Evolutionary conservation across 2,113 vertebrate species (phyloP).

Genomic region (Pithys albifrons): DNA sequence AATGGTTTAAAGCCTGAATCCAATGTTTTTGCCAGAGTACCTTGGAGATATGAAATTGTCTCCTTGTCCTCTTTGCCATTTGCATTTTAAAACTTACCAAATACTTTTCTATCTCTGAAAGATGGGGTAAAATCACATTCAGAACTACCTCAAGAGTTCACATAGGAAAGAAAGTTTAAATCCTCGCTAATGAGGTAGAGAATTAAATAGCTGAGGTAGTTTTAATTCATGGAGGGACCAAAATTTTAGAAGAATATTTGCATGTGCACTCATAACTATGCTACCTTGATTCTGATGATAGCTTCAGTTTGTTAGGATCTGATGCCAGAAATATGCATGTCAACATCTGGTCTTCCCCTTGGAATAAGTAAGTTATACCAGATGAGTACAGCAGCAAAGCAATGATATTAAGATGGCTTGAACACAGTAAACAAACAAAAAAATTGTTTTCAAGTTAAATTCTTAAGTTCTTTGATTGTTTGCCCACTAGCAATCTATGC

Average conservation of each 20-base stretch:
- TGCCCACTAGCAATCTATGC: neutral
- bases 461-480: slow-evolving; percentile 35
- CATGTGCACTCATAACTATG: neutral
- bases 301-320: neutral
- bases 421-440: neutral
- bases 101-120: neutral
- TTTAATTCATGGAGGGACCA: neutral
- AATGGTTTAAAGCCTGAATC: neutral
- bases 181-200: neutral
- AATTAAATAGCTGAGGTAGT: neutral
- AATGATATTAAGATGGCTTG: neutral
- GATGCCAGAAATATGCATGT: neutral
- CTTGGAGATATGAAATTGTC: neutral
- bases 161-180: neutral
- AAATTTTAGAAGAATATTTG: neutral
- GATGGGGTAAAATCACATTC: neutral
- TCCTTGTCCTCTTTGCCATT: neutral
- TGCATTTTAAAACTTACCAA: neutral
- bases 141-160: neutral
- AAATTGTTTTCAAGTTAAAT: slow-evolving; percentile 31
- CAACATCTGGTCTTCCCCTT: slow-evolving; percentile 14
- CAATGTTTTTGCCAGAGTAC: neutral
- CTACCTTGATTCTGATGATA: neutral
- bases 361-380: slow-evolving; percentile 13
- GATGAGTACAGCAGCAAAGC: neutral